Percentiles rank a stretch among this genome's conserved stretches.
These are phyloP conservation scores for Pluvialis apricaria DNA, from an alignment of 2,113 vertebrate genomes.

Conservation along the genomic window DNA sequence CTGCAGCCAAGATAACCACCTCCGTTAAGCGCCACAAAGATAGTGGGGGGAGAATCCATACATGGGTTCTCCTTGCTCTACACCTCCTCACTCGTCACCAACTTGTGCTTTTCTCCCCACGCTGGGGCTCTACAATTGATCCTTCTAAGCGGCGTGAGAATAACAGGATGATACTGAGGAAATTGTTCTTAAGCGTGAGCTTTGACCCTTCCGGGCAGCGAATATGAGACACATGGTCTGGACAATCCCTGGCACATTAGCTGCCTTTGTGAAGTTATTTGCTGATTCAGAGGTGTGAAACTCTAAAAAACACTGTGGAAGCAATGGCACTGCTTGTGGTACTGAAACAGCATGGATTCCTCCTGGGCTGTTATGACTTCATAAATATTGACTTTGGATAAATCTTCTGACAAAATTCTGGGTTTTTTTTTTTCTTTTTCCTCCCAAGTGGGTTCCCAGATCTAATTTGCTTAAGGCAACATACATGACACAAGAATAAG, in stretches of 20 bases:
- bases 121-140: background rate
- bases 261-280: slow-evolving; percentile 35
- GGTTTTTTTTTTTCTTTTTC: background rate
- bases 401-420: slow-evolving; percentile 32
- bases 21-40: background rate
- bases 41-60: background rate
- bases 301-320: background rate
- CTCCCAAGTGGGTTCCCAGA: slow-evolving; percentile 26
- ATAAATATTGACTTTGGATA: slow-evolving; percentile 65
- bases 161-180: background rate
- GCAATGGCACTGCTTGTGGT: slow-evolving; percentile 50
- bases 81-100: background rate
- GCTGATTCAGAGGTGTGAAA: slow-evolving; percentile 56
- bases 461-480: slow-evolving; percentile 35
- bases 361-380: background rate
- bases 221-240: background rate
- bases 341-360: slow-evolving; percentile 35
- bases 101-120: background rate
- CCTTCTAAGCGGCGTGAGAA: background rate
- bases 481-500: slow-evolving; percentile 27
- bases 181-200: background rate
- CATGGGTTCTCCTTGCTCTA: background rate
- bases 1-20: background rate
- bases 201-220: background rate
- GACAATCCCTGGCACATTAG: background rate